Evolutionary conservation across 1,140 invertebrate species (phyloP).

Genomic region (Danaus plexippus): DNA sequence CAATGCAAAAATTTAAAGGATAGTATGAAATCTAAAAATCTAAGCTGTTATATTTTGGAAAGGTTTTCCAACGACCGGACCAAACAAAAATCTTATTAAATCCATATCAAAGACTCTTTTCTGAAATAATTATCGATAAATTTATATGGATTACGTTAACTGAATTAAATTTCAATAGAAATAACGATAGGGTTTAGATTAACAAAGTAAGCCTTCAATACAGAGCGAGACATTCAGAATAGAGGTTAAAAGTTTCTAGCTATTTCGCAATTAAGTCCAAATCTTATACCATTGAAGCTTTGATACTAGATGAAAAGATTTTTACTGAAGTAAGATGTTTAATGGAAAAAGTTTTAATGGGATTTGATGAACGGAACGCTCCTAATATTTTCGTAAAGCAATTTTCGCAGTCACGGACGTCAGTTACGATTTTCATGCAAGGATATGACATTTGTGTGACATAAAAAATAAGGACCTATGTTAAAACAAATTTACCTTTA

Average conservation of each 20-base stretch:
- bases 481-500: no score
- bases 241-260: slow-evolving; percentile 29
- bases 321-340: slow-evolving; percentile 51
- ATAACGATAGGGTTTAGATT: no score
- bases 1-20: no score
- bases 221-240: slow-evolving; percentile 25
- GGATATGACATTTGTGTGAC: slow-evolving; percentile 15
- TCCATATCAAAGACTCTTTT: no score
- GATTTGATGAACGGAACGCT: slow-evolving; percentile 58
- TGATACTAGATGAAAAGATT: slow-evolving; percentile 47
- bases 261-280: slow-evolving; percentile 40
- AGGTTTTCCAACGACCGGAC: no score
- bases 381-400: slow-evolving; percentile 48
- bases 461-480: slow-evolving; percentile 1
- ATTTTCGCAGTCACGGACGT: slow-evolving; percentile 43
- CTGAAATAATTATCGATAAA: no score
- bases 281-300: slow-evolving; percentile 43
- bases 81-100: no score
- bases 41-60: no score
- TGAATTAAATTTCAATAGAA: no score
- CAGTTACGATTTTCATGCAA: slow-evolving; percentile 25
- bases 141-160: no score
- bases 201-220: slow-evolving; percentile 1
- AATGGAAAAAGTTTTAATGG: slow-evolving; percentile 66
- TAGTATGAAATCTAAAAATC: no score